Evolutionary conservation across 2,797 vertebrate species (phyloP).

Genomic region (Epinephelus malabaricus): DNA sequence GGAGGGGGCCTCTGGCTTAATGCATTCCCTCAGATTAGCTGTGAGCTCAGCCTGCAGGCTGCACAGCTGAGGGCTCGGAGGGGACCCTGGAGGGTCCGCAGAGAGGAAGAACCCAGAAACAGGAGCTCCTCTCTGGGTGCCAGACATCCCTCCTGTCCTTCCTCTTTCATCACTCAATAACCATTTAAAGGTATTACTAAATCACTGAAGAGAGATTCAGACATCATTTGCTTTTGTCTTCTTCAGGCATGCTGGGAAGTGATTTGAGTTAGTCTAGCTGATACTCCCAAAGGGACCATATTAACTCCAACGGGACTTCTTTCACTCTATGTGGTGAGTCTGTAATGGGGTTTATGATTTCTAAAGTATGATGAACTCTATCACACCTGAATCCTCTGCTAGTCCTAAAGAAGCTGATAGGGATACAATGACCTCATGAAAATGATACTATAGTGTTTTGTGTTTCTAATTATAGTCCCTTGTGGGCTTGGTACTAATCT

Average conservation of each 20-base stretch:
- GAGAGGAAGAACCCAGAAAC: slow-evolving; percentile 22
- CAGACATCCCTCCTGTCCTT: slow-evolving; percentile 22
- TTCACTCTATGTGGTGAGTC: not conserved
- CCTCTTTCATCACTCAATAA: slow-evolving; percentile 41
- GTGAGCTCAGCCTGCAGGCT: slow-evolving; percentile 57
- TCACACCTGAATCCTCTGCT: not conserved
- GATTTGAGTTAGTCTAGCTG: slow-evolving; percentile 13
- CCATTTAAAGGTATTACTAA: slow-evolving; percentile 25
- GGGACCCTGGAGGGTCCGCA: slow-evolving; percentile 36
- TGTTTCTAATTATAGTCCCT: slow-evolving; percentile 25
- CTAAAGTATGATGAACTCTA: not conserved
- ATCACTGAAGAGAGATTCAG: slow-evolving; percentile 28
- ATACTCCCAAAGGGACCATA: slow-evolving; percentile 31
- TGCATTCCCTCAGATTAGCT: slow-evolving; percentile 79
- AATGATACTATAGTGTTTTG: slow-evolving; percentile 6
- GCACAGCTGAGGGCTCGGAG: slow-evolving; percentile 70
- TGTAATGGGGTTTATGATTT: slow-evolving; percentile 17
- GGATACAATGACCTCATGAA: slow-evolving; percentile 10
- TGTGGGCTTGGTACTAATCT: slow-evolving; percentile 31
- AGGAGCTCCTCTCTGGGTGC: slow-evolving; percentile 25
- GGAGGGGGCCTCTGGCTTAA: slow-evolving; percentile 62
- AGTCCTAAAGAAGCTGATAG: not conserved
- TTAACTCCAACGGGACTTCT: slow-evolving; percentile 12
- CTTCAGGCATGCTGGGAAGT: slow-evolving; percentile 24
- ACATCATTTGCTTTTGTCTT: slow-evolving; percentile 4